Conservation (phyloP, 2,888 invertebrate species). For the Mythimna impura region DNA sequence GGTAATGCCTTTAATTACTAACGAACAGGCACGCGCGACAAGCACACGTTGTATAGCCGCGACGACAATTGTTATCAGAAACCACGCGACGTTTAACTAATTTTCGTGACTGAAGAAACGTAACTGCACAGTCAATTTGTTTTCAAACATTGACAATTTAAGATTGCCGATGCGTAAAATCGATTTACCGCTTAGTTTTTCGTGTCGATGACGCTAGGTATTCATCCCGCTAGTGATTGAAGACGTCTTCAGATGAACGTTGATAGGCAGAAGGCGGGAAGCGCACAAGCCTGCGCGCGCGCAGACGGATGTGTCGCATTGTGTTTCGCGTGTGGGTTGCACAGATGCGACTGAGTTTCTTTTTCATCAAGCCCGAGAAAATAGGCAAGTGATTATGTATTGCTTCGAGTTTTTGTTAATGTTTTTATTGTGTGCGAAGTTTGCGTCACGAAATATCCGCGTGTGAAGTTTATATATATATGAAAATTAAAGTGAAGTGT, state of each 20-base stretch:
- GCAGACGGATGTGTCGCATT: constrained; percentile 77
- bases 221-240: constrained; percentile 62
- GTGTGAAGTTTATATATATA: constrained; percentile 26
- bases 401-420: constrained; percentile 47
- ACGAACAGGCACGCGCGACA: constrained; percentile 37
- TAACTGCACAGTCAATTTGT: constrained; percentile 46
- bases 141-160: constrained; percentile 45
- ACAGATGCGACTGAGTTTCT: constrained; percentile 81
- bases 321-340: constrained; percentile 73
- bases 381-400: constrained; percentile 80
- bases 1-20: constrained; percentile 77
- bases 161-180: constrained; percentile 70
- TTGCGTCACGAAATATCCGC: constrained; percentile 32
- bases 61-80: constrained; percentile 31
- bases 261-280: constrained; percentile 67
- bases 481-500: constrained; percentile 48
- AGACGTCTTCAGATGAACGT: constrained; percentile 54
- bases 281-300: constrained; percentile 75
- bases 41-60: constrained; percentile 27
- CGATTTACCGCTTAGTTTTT: constrained; percentile 71
- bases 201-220: constrained; percentile 62
- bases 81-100: constrained; percentile 22
- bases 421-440: constrained; percentile 44
- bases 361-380: constrained; percentile 77
- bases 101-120: constrained; percentile 30